Evolutionary conservation across 2,113 vertebrate species (phyloP).

Genomic region (Eublepharis macularius): DNA sequence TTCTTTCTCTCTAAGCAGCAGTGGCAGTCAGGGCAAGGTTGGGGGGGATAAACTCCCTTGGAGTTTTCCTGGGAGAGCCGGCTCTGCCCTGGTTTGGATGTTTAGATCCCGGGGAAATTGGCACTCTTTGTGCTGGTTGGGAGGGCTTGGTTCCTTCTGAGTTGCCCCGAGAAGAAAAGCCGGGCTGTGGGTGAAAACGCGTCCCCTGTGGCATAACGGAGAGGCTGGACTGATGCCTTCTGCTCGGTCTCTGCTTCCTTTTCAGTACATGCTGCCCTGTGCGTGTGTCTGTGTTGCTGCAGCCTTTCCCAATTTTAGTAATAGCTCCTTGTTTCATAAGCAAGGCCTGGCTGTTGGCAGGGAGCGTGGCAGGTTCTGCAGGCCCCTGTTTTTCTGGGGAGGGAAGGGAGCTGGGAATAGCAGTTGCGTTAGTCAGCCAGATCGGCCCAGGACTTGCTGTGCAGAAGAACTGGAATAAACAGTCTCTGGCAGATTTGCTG

Average conservation of each 20-base stretch:
- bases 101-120: background rate
- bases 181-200: background rate
- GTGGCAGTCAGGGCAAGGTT: no score
- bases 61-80: background rate
- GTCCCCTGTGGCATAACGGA: background rate
- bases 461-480: constrained; percentile 50
- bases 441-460: constrained; percentile 61
- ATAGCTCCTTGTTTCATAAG: constrained; percentile 69
- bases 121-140: background rate
- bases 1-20: rapidly evolving
- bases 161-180: background rate
- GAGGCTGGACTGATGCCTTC: background rate
- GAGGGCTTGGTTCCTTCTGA: background rate
- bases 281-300: constrained; percentile 3
- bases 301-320: constrained; percentile 72
- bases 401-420: constrained; percentile 59
- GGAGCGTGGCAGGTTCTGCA: constrained; percentile 54
- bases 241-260: constrained; percentile 31
- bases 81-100: no score
- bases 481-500: background rate
- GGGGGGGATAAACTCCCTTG: background rate
- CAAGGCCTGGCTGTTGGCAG: constrained; percentile 56
- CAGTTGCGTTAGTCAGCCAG: constrained; percentile 72
- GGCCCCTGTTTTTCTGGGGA: constrained; percentile 65
- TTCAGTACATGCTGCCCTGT: constrained; percentile 46